Conservation (phyloP, 1,140 invertebrate species). For the Cylas formicarius region DNA sequence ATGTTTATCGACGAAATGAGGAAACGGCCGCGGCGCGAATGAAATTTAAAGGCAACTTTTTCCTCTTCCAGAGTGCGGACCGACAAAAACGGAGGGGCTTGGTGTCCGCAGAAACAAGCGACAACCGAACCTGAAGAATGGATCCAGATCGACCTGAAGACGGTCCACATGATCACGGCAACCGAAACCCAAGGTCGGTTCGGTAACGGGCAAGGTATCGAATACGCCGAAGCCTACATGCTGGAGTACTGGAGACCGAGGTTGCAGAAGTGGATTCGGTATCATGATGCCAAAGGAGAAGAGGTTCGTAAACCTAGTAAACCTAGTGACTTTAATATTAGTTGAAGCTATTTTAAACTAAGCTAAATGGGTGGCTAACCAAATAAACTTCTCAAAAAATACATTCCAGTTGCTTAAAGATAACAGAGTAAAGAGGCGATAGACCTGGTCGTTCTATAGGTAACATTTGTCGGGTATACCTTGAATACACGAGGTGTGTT, state of each 20-base stretch:
- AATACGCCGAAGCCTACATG: slow-evolving; percentile 70
- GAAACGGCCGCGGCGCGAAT: too few relatives aligned
- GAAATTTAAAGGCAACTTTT: too few relatives aligned
- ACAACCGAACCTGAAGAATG: slow-evolving; percentile 67
- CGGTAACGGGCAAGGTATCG: slow-evolving; percentile 75
- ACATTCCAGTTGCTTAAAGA: too few relatives aligned
- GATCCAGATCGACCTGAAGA: slow-evolving; percentile 68
- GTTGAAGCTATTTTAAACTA: too few relatives aligned
- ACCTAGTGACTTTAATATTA: too few relatives aligned
- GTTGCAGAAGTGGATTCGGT: slow-evolving; percentile 65
- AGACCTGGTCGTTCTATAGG: too few relatives aligned
- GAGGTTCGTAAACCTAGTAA: slow-evolving; percentile 55
- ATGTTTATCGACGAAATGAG: too few relatives aligned
- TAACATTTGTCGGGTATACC: too few relatives aligned
- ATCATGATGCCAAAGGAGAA: slow-evolving; percentile 58
- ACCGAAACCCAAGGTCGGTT: slow-evolving; percentile 80
- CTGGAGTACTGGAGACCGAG: slow-evolving; percentile 71
- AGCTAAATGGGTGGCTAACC: too few relatives aligned
- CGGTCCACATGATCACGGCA: slow-evolving; percentile 68
- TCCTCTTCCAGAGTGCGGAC: slow-evolving; percentile 58
- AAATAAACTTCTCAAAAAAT: too few relatives aligned
- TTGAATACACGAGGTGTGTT: too few relatives aligned
- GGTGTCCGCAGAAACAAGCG: slow-evolving; percentile 73
- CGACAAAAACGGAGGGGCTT: slow-evolving; percentile 75
- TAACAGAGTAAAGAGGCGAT: too few relatives aligned